Evolutionary conservation across 1,140 invertebrate species (phyloP).

Genomic region (Maniola jurtina): DNA sequence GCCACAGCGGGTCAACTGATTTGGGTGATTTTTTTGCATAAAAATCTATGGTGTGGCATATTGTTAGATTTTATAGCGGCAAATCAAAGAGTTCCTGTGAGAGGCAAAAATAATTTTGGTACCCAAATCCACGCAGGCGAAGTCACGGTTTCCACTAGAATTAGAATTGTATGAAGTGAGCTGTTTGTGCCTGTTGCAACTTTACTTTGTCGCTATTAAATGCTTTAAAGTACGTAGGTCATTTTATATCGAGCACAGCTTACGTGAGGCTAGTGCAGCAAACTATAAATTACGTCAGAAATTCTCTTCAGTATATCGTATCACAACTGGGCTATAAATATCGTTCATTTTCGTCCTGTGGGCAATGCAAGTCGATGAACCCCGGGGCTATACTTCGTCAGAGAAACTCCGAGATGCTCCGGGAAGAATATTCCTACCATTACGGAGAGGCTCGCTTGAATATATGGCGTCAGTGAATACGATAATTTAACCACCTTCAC

Average conservation of each 20-base stretch:
- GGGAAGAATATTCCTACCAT: slow-evolving; percentile 33
- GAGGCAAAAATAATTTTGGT: no score
- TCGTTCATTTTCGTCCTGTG: slow-evolving; percentile 64
- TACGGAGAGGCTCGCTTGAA: slow-evolving; percentile 22
- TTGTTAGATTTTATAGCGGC: no score
- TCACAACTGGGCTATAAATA: slow-evolving; percentile 61
- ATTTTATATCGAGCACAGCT: slow-evolving; percentile 1
- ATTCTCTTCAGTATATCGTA: slow-evolving; percentile 52
- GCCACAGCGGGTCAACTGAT: no score
- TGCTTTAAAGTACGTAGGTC: neutral
- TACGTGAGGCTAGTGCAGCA: slow-evolving; percentile 12
- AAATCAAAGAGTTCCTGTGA: no score
- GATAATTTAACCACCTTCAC: slow-evolving; percentile 51
- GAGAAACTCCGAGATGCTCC: slow-evolving; percentile 21
- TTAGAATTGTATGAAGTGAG: neutral
- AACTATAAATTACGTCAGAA: slow-evolving; percentile 69
- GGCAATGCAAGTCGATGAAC: slow-evolving; percentile 56
- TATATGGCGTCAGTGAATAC: slow-evolving; percentile 25
- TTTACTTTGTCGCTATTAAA: neutral
- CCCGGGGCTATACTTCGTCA: slow-evolving; percentile 41
- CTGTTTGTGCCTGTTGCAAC: neutral
- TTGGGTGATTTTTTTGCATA: no score
- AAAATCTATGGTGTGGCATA: no score
- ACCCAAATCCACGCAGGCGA: no score
- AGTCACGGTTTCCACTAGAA: no score